Percentiles rank a stretch among this genome's conserved stretches.
phyloP scores from a whole-genome alignment of 1,140 invertebrate genomes.

The Sycophaga agraensis region DNA sequence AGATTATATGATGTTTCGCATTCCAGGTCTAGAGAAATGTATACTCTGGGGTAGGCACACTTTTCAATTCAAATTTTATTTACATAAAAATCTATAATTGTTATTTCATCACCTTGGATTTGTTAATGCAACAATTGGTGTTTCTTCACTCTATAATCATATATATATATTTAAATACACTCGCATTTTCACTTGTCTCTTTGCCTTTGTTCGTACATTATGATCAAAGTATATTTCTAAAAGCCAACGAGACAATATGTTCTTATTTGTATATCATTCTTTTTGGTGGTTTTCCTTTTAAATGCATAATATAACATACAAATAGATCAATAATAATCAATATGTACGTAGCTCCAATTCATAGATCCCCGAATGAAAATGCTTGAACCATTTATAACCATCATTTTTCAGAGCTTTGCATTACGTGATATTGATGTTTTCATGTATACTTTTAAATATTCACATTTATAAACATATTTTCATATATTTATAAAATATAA shows the following conservation, averaged over 20 bases:
- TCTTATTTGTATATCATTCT: neutral
- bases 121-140: too few relatives aligned
- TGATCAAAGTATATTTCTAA: too few relatives aligned
- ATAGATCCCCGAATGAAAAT: neutral
- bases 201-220: too few relatives aligned
- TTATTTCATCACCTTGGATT: neutral
- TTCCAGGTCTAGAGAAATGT: constrained; percentile 52
- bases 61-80: constrained; percentile 4
- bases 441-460: constrained; percentile 28
- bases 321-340: constrained; percentile 2
- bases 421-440: constrained; percentile 5
- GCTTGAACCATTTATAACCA: neutral
- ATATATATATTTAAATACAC: too few relatives aligned
- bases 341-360: neutral
- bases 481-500: neutral
- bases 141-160: too few relatives aligned
- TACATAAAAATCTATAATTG: too few relatives aligned
- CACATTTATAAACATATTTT: neutral
- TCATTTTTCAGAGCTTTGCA: constrained; percentile 9
- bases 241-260: neutral
- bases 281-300: neutral
- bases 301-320: too few relatives aligned
- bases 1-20: constrained; percentile 49
- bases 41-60: constrained; percentile 45
- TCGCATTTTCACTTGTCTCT: too few relatives aligned